Evolutionary conservation across 2,888 invertebrate genomes (phyloP).

Genomic region (Ceratothoa steindachneri): DNA sequence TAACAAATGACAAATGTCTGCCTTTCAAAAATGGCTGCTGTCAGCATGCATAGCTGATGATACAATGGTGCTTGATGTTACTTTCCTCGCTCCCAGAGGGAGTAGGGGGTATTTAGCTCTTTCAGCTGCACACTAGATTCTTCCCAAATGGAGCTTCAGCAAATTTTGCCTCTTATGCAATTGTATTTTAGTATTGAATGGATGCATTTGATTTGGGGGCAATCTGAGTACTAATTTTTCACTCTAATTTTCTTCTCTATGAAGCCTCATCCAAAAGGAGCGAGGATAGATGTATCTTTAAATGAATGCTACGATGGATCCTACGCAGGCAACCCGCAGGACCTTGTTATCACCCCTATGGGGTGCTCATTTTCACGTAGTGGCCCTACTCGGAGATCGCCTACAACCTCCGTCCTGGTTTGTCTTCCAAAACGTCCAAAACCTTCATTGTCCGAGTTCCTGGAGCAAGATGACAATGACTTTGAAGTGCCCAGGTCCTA

Average conservation of each 20-base stretch:
- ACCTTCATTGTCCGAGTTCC: slow-evolving; percentile 77
- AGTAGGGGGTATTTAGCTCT: too few species aligned
- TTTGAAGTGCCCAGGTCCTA: slow-evolving; percentile 45
- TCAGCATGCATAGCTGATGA: too few species aligned
- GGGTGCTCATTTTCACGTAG: slow-evolving; percentile 58
- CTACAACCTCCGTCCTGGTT: slow-evolving; percentile 72
- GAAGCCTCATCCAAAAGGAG: slow-evolving; percentile 69
- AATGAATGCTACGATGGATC: slow-evolving; percentile 94
- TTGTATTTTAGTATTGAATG: too few species aligned
- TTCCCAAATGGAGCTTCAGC: too few species aligned
- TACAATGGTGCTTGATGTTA: too few species aligned
- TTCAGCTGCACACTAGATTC: too few species aligned
- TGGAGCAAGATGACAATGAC: slow-evolving; percentile 59
- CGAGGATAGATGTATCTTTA: slow-evolving; percentile 88
- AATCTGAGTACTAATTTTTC: too few species aligned
- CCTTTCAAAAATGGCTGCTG: too few species aligned
- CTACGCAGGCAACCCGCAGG: slow-evolving; percentile 87
- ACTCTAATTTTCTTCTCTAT: background rate
- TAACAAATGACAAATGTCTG: too few species aligned
- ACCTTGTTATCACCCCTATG: slow-evolving; percentile 70
- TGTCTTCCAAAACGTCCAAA: slow-evolving; percentile 66
- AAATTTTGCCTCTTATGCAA: too few species aligned
- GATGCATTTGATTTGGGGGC: too few species aligned
- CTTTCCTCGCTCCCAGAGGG: too few species aligned
- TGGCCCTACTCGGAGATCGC: slow-evolving; percentile 68